Conservation (phyloP, 1,140 invertebrate species). For the Gonatopus flavifemur region DNA sequence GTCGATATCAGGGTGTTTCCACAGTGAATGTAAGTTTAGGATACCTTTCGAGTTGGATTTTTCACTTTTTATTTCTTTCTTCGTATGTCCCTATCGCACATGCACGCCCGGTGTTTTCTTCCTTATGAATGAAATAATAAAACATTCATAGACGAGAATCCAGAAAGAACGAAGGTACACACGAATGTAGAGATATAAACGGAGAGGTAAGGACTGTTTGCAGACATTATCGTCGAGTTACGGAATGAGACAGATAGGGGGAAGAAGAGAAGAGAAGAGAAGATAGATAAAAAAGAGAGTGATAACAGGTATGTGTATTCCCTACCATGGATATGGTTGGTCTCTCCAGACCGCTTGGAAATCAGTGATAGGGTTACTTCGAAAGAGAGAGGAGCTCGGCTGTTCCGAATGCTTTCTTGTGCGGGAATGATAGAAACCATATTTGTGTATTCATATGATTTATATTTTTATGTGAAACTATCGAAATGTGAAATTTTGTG, state of each 20-base stretch:
- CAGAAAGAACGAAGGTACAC: not conserved
- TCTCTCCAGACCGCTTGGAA: conserved; percentile 25
- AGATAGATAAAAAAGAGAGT: conserved; percentile 16
- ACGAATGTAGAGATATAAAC: conserved; percentile 21
- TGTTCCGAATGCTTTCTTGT: conserved; percentile 17
- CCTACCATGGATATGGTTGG: conserved; percentile 28
- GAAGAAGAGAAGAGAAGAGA: conserved; percentile 16
- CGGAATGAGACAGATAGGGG: conserved; percentile 2
- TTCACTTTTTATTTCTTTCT: too few species aligned
- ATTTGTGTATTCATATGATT: too few species aligned
- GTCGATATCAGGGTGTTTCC: too few species aligned
- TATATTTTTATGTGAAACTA: too few species aligned
- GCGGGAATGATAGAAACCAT: too few species aligned
- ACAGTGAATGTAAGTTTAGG: too few species aligned
- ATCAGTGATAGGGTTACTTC: conserved; percentile 38
- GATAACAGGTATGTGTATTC: conserved; percentile 51
- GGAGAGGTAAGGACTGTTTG: conserved; percentile 28
- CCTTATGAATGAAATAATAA: too few species aligned
- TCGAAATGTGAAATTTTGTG: too few species aligned
- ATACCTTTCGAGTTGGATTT: too few species aligned
- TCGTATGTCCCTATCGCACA: too few species aligned
- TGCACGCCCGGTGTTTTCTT: too few species aligned
- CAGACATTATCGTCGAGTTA: conserved; percentile 29
- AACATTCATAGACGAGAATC: not conserved
- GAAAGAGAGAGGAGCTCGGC: conserved; percentile 24